Percentiles rank a stretch among this genome's conserved stretches.
phyloP scores from a whole-genome alignment of 1,140 invertebrate species.

The Drosophila bifasciata region DNA sequence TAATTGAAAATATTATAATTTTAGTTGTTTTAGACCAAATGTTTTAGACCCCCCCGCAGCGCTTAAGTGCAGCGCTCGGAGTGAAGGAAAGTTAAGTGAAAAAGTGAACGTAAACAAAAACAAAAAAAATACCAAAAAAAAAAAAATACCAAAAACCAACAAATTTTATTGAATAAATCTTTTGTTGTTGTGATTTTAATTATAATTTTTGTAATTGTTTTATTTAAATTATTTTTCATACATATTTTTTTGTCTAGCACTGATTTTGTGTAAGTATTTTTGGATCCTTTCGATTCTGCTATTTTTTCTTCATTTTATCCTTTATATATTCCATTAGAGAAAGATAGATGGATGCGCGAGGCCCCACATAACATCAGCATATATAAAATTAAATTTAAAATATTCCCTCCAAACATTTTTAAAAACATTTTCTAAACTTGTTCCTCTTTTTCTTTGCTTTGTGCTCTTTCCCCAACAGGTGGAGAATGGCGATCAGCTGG shows the following conservation, averaged over 20 bases:
- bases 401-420: too few species aligned
- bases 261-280: conserved; percentile 13
- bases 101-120: conserved; percentile 1
- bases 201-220: conserved; percentile 21
- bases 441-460: background rate
- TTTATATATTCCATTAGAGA: background rate
- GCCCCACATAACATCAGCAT: too few species aligned
- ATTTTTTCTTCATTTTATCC: conserved; percentile 3
- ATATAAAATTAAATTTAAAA: too few species aligned
- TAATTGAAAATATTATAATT: conserved; percentile 35
- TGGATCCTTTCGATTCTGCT: conserved; percentile 7
- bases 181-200: conserved; percentile 76
- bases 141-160: conserved; percentile 37
- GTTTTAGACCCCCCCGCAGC: conserved; percentile 45
- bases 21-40: conserved; percentile 62
- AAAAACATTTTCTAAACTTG: background rate
- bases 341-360: background rate
- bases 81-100: conserved; percentile 20
- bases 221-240: conserved; percentile 10
- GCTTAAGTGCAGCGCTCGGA: conserved; percentile 6
- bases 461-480: conserved; percentile 83
- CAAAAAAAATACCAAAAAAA: conserved; percentile 10
- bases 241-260: conserved; percentile 5
- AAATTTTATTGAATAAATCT: conserved; percentile 65
- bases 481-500: conserved; percentile 88